A percentile compares a stretch with the other conserved stretches of the same genome.
Conservation (phyloP, 2,113 vertebrate genomes). For the Otis tarda region DNA sequence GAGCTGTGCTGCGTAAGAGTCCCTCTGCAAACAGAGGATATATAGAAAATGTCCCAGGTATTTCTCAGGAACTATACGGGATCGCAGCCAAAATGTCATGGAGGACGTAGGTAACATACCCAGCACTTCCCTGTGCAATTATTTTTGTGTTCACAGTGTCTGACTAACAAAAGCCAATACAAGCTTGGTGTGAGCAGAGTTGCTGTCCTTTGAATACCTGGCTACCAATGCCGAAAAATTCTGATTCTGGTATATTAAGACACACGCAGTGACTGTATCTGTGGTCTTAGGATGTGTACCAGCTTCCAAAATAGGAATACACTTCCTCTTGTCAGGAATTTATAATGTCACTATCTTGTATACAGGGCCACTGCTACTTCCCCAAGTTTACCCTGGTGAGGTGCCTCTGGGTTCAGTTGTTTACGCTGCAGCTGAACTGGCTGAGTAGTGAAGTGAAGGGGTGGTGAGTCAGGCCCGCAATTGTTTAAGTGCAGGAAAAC, state of each 20-base stretch:
- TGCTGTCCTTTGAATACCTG: background rate
- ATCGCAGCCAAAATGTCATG: background rate
- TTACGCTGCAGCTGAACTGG: background rate
- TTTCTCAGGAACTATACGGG: background rate
- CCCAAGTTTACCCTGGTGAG: background rate
- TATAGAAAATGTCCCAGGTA: background rate
- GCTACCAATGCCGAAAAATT: background rate
- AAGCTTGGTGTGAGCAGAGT: background rate
- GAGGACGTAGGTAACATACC: background rate
- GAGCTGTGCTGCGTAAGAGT: background rate
- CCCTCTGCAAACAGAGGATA: background rate
- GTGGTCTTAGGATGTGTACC: background rate
- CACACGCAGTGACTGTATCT: background rate
- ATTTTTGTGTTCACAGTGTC: background rate
- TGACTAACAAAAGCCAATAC: background rate
- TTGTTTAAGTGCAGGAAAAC: constrained; percentile 51
- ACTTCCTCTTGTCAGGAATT: background rate
- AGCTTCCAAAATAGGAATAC: background rate
- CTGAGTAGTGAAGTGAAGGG: background rate
- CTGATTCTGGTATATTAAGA: background rate
- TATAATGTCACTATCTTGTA: background rate
- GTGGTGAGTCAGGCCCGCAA: constrained; percentile 24
- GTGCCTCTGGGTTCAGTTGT: background rate
- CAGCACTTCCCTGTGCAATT: background rate
- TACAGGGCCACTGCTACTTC: background rate